Base-by-base conservation (phyloP, 2,113 vertebrate species). In the Cinclus mexicanus region DNA sequence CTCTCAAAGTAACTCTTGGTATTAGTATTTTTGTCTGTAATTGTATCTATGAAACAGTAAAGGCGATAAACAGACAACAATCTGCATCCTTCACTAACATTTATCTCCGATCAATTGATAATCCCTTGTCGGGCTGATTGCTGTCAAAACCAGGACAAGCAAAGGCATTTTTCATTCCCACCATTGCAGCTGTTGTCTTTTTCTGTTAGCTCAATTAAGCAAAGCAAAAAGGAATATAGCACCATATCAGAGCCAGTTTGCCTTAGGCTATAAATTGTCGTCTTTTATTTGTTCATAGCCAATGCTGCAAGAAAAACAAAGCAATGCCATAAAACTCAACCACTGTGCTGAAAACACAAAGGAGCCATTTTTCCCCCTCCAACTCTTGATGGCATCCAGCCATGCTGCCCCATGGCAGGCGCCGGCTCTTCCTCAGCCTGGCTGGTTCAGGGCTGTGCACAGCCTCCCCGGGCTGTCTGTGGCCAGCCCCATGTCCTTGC, bases 121-220 rank as follows among this genome's bases (percentile, higher is more conserved):
- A 94, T 93, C 79, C 78, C 76, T 87, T 94, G 84, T 95, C n/a
- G 41, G 89, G 57, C 44, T 84, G 87, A 93, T 86, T 94, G 94
- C 82, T 89, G 85, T 94, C 94, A 95, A 77, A 96, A 91, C 29
- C 84, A 90, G 77, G 87, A 88, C 69, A 93, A 89, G 87, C 63
- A 76, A 69, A 95, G 94, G 79, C 85, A 94, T 96, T 96, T 94
- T 87, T 83, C 82, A 89, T 90, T 90, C 94, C 90, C 87, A 93
- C 68, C 72, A 65, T 82, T 89, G 79, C 89, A 95, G 96, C 90
- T 92, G 93, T 96, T 94, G 94, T 95, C 86, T 91, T 95, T 95
- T 92, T 92, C 87, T 91, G 81, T 97, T 94, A 97, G 92, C 84
- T 72, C 90, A 97, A 90, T 97, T 97, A 97, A 94, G 71, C 88